These are phyloP conservation scores for Hycleus cichorii DNA, from an alignment of 1,140 invertebrate genomes.

Conservation along the genomic window DNA sequence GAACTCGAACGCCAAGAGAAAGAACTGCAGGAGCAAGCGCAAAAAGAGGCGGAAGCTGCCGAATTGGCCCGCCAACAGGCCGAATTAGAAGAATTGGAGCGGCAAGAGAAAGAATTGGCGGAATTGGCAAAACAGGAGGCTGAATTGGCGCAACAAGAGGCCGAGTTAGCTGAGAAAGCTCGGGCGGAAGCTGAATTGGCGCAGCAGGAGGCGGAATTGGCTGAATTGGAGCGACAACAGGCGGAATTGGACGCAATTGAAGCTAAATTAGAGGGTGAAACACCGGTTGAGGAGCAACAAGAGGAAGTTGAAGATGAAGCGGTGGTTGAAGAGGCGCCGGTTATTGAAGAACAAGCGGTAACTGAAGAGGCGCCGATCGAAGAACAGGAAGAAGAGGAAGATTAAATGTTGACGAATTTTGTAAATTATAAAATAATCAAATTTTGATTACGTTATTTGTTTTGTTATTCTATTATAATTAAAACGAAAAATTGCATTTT, in stretches of 20 bases:
- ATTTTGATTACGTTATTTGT: too few relatives aligned
- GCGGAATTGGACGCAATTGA: conserved; percentile 30
- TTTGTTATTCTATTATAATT: too few relatives aligned
- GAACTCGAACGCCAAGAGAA: conserved; percentile 49
- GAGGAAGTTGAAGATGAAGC: conserved; percentile 40
- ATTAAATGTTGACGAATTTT: conserved; percentile 9
- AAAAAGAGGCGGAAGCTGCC: conserved; percentile 50
- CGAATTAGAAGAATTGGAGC: conserved; percentile 50
- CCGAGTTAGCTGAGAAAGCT: conserved; percentile 14
- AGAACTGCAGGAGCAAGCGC: conserved; percentile 38
- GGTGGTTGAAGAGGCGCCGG: conserved; percentile 31
- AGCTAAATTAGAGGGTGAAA: conserved; percentile 38
- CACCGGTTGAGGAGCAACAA: conserved; percentile 35
- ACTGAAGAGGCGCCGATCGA: conserved; percentile 23
- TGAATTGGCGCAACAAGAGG: conserved; percentile 23
- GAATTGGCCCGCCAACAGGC: conserved; percentile 54
- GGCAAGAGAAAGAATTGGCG: conserved; percentile 50
- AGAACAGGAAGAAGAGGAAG: conserved; percentile 32
- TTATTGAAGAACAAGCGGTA: conserved; percentile 19
- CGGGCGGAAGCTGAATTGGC: conserved; percentile 20
- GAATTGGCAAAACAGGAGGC: conserved; percentile 45
- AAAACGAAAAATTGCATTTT: too few relatives aligned
- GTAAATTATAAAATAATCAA: too few relatives aligned
- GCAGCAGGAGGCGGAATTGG: conserved; percentile 21
- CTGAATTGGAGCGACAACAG: conserved; percentile 28